Evolutionary conservation across 2,797 vertebrate genomes (phyloP), one percentile per base, ranked within the genome.

Genomic region (Mormyrops boulengeri): DNA sequence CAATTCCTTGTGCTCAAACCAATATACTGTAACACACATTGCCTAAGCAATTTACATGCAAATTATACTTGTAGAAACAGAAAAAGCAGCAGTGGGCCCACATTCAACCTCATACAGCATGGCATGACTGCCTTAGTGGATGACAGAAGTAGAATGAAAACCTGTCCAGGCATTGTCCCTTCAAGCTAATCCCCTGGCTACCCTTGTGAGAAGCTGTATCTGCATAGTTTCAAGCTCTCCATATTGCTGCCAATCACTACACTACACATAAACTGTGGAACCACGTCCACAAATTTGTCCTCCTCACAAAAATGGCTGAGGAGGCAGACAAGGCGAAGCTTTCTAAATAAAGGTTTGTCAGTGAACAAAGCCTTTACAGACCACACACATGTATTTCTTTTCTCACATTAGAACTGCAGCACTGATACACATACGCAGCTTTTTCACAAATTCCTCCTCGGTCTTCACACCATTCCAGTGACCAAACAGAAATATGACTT

Each of bases 121-220:
- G 73, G 38, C 14, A 5, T 80, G 73, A 44, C 17, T 80, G 17
- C n/a, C 38, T 80, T 80, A 44, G 38, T 44, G 6, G 73, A 30
- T 44, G 73, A 44, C 38, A 44, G 73, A 80, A 38, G 30, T 30
- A 73, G 66, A 73, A 22, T 50, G n/a, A 11, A 26, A 84, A 89
- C 91, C 88, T 90, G 90, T 90, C 90, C 80, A 91, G 41, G 82
- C 92, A 92, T 92, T 94, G 95, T 82, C 94, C 91, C 88, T 77
- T 93, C 92, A 91, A 96, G 92, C 95, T 94, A 96, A 89, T 93
- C 92, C 92, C 96, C 89, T 92, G 96, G 92, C 90, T 96, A 91
- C 77, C 89, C 87, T 84, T 94, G 92, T 88, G 93, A 93, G 93
- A 96, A 96, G 93, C 94, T 95, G 91, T 94, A 94, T 93, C 92